Evolutionary conservation across 2,113 vertebrate species (phyloP).

Genomic region (Heptranchias perlo): DNA sequence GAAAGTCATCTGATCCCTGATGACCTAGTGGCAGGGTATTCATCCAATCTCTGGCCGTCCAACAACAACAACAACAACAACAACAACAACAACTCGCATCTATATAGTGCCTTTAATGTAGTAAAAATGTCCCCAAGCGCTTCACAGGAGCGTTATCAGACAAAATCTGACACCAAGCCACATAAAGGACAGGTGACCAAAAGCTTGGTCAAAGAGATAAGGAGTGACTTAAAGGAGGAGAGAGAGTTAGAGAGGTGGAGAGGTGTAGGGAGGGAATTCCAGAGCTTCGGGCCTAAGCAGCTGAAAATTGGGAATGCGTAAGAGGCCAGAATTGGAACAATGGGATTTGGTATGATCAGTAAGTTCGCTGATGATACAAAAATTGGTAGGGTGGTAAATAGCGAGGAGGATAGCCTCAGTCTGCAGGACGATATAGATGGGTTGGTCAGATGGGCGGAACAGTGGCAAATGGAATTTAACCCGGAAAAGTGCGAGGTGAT

Average conservation of each 20-base stretch:
- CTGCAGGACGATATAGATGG: no score
- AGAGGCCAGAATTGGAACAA: background rate
- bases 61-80: background rate
- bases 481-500: no score
- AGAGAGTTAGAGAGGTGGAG: no score
- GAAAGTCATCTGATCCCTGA: background rate
- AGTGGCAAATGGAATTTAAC: no score
- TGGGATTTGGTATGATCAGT: no score
- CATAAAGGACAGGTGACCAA: background rate
- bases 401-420: no score
- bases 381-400: no score
- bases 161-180: background rate
- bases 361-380: no score
- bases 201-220: background rate
- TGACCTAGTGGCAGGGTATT: background rate
- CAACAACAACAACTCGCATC: background rate
- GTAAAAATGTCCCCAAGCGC: no score
- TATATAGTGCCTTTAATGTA: background rate
- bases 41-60: background rate
- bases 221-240: background rate
- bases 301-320: background rate
- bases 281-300: background rate
- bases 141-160: background rate
- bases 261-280: background rate
- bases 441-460: no score